Base-by-base conservation (phyloP, 2,113 vertebrate genomes). In the Ploceus nigricollis region DNA sequence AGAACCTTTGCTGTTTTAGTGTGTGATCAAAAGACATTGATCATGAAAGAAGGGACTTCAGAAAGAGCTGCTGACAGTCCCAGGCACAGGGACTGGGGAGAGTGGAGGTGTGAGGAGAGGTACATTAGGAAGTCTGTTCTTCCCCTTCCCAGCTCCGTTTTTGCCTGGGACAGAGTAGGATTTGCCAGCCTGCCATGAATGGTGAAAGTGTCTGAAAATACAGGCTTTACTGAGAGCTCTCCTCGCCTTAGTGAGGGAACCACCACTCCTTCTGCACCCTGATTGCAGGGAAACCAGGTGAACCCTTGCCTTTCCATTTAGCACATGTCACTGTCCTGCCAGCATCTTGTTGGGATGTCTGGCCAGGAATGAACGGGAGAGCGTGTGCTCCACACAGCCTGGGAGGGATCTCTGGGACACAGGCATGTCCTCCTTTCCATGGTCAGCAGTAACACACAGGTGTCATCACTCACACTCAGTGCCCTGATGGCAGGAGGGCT, bases 21-120 rank as follows among this genome's bases (percentile, higher is more conserved):
- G 14, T 58, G 39, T 73, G 89, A 96, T 93, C 89, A 95, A 96
- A 96, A 80, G 51, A 70, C 80, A 58, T 15, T 56, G 51, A 73
- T 84, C 88, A 65, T 27, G 37, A 82, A 96, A 96, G 81, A 60
- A 56, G n/a, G 44, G 42, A 77, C 69, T 94, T 94, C 65, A 95
- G 84, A 96, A 82, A 72, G 61, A 93, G 87, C 30, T 61, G 23
- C 82, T 87, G 79, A 66, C 69, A 72, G 71, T 33, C 13, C 9
- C 16, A 70, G 71, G 33, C n/a, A 77, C 16, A 30, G 47, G 25
- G 28, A 9, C 35, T 81, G 48, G 25, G 22, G 15, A 87, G 18
- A 60, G 56, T 25, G 57, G 23, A 66, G 23, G 8, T 28, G 10
- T 79, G 57, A 63, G 50, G 28, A 70, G 16, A 51, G 17, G 21